Evolutionary conservation across 2,888 invertebrate genomes (phyloP).

Genomic region (Bellardia bayeri): DNA sequence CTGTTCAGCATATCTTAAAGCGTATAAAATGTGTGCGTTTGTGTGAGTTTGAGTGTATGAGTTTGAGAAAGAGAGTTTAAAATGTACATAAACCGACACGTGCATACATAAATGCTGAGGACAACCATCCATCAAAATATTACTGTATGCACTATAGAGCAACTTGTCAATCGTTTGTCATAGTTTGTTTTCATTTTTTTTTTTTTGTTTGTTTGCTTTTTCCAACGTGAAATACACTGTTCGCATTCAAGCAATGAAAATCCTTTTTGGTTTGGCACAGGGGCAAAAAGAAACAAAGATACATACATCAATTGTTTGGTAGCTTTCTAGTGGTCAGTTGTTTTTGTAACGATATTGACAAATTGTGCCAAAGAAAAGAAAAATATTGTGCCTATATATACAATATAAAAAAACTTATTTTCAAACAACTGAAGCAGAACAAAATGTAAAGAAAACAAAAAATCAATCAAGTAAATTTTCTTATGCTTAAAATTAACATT

Average conservation of each 20-base stretch:
- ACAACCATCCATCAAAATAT: slow-evolving; percentile 62
- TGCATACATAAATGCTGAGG: slow-evolving; percentile 31
- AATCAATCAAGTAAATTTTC: slow-evolving; percentile 1
- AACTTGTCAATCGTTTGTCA: slow-evolving; percentile 65
- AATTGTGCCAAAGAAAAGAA: slow-evolving; percentile 23
- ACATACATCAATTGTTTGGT: slow-evolving; percentile 33
- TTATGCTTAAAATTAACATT: background rate
- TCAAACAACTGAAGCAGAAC: background rate
- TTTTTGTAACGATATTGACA: slow-evolving; percentile 29
- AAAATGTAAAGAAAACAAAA: slow-evolving; percentile 6
- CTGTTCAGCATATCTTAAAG: background rate
- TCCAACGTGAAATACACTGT: background rate
- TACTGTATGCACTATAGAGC: slow-evolving; percentile 37
- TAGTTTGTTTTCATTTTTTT: slow-evolving; percentile 31
- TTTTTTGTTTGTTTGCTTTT: background rate
- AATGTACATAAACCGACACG: slow-evolving; percentile 27
- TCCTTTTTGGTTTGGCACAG: background rate
- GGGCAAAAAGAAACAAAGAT: background rate
- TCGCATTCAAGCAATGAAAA: background rate
- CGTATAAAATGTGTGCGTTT: background rate
- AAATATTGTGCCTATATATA: background rate
- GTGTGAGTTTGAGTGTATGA: background rate
- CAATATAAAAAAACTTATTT: slow-evolving; percentile 7
- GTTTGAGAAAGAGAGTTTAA: background rate
- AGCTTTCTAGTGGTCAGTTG: slow-evolving; percentile 50